Evolutionary conservation across 2,113 vertebrate genomes (phyloP).

Genomic region (human): DNA sequence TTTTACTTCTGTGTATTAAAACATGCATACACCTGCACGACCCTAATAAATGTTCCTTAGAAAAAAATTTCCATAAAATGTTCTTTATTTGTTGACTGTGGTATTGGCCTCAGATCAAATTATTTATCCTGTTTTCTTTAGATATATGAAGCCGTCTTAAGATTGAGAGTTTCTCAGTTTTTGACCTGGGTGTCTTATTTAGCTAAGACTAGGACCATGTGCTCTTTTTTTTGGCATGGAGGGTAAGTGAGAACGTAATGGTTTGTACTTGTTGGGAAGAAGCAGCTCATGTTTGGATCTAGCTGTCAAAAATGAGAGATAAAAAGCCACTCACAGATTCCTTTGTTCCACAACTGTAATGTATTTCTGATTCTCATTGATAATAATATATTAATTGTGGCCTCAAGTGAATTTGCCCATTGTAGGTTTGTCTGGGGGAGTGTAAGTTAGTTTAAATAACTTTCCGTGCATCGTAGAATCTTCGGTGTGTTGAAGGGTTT

Average conservation of each 20-base stretch:
- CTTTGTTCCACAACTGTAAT: not conserved
- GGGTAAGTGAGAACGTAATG: not conserved
- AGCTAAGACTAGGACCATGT: not conserved
- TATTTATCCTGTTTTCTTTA: not conserved
- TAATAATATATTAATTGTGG: not conserved
- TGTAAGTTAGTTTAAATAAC: not conserved
- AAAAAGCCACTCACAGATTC: not conserved
- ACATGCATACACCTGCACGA: not conserved
- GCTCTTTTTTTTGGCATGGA: not conserved
- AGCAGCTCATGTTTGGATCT: not conserved
- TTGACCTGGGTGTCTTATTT: not conserved
- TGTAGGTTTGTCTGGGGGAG: not conserved
- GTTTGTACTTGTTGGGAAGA: not conserved
- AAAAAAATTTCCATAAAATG: not conserved
- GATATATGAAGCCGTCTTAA: not conserved
- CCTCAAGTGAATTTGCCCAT: not conserved
- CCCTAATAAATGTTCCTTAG: not conserved
- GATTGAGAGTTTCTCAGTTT: not conserved
- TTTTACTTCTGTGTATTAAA: not conserved
- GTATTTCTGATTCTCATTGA: not conserved
- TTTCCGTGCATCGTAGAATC: not conserved
- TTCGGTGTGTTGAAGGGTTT: constrained; percentile 25
- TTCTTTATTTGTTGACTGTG: not conserved
- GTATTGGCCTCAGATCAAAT: not conserved
- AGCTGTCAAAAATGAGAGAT: not conserved